Base-by-base conservation (phyloP, 2,888 invertebrate species). In the Calameuta filiformis region DNA sequence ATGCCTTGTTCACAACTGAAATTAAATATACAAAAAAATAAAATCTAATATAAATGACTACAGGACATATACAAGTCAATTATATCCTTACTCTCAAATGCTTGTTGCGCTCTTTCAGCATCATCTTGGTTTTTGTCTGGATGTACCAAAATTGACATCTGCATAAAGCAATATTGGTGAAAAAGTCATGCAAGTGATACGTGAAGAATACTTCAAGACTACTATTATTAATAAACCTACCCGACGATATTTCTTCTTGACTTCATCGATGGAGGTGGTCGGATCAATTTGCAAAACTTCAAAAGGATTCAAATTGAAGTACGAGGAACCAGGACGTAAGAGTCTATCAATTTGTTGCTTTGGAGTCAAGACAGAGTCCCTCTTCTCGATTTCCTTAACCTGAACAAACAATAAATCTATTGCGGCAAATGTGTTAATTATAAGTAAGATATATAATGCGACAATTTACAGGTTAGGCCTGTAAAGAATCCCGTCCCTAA, bases 111-210 rank as follows among this genome's bases (percentile, higher is more conserved):
- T 90, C 98, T 94, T 79, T 99, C 99, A 37, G 95, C 93, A 91
- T 99, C 98, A 92, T 99, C 98, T 93, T 96, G 96, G 93, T 99
- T 99, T 93, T 99, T 99, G 92, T 99, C 99, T 34, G 99, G 99
- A 95, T 99, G 99, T 68, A 99, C 98, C 88, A 99, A 94, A 91
- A 99, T 98, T 31, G 99, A 99, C 88, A 99, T 94, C 93, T 95
- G 89, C 76, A 88, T 86, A 81, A 77, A 79, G 75, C 77, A 75
- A 76, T 73, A 74, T 76, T 77, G 77, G 30, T n/a, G 11, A 80
- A 75, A 71, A 11, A 69, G 23, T 69, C 79, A 30, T 12, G 11
- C 68, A 33, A 15, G 68, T 74, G 35, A 69, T 68, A 37, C 35
- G 73, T 73, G 11, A 56, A 56, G 4, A 33, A 76, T 33, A 74